Percentiles rank a stretch among this genome's conserved stretches.
Evolutionary conservation across 2,888 invertebrate species (phyloP).

Genomic region (Apantesis nais): DNA sequence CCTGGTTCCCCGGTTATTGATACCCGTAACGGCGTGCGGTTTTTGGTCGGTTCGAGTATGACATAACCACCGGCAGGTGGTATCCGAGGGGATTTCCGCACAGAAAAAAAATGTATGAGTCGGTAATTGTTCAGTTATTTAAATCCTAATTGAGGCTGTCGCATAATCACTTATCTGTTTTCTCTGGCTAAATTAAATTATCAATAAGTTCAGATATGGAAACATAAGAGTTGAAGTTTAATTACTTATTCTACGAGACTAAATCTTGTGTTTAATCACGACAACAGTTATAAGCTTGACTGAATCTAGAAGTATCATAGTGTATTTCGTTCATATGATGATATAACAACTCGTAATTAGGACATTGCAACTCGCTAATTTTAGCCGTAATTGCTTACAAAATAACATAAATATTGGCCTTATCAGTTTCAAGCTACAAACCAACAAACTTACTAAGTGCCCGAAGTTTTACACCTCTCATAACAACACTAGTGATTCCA

Average conservation of each 20-base stretch:
- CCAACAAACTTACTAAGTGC: slow-evolving; percentile 48
- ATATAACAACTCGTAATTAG: slow-evolving; percentile 30
- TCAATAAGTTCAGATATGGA: not conserved
- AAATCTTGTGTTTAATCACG: not conserved
- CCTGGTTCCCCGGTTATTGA: too few species aligned
- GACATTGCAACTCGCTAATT: slow-evolving; percentile 39
- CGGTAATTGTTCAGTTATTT: not conserved
- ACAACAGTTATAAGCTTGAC: slow-evolving; percentile 6
- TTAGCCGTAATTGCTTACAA: slow-evolving; percentile 39
- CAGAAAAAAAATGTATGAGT: too few species aligned
- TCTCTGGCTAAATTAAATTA: not conserved
- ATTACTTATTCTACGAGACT: not conserved
- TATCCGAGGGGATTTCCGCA: too few species aligned
- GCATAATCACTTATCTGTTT: not conserved
- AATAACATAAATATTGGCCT: slow-evolving; percentile 40
- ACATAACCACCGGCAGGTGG: too few species aligned
- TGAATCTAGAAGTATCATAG: slow-evolving; percentile 21
- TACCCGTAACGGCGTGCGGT: too few species aligned
- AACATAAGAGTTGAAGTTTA: not conserved
- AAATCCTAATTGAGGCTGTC: not conserved
- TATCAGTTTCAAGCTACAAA: slow-evolving; percentile 32
- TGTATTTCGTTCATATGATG: slow-evolving; percentile 18
- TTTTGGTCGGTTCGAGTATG: too few species aligned
- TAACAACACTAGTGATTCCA: slow-evolving; percentile 53
- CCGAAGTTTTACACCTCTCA: slow-evolving; percentile 49